A percentile compares a stretch with the other conserved stretches of the same genome.
phyloP scores from a whole-genome alignment of 2,888 invertebrate species.

The Caenorhabditis auriculariae region DNA sequence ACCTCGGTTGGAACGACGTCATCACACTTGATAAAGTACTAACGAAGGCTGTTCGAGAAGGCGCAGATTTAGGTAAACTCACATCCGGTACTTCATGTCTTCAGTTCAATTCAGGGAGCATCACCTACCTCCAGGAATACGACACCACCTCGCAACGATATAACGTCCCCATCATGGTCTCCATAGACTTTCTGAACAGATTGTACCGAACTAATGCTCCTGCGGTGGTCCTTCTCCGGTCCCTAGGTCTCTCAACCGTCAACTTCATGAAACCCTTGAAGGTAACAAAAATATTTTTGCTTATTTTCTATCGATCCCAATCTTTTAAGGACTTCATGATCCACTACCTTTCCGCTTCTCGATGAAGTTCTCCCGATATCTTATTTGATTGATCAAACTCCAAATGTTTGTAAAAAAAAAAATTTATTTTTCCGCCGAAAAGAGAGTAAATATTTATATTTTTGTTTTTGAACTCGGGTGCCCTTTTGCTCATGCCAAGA shows the following conservation, averaged over 20 bases:
- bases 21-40: slow-evolving; percentile 75
- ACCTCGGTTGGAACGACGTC: slow-evolving; percentile 93
- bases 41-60: slow-evolving; percentile 75
- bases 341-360: slow-evolving; percentile 19
- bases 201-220: slow-evolving; percentile 42
- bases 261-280: slow-evolving; percentile 21
- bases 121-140: slow-evolving; percentile 77
- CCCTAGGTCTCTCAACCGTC: slow-evolving; percentile 54
- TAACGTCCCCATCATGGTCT: slow-evolving; percentile 81
- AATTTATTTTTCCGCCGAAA: too few relatives aligned
- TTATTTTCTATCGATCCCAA: too few relatives aligned
- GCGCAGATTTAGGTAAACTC: slow-evolving; percentile 73
- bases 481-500: too few relatives aligned
- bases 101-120: slow-evolving; percentile 73
- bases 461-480: too few relatives aligned
- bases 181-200: slow-evolving; percentile 26
- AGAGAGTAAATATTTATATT: too few relatives aligned
- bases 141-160: slow-evolving; percentile 81
- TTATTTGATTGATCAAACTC: too few relatives aligned
- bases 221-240: slow-evolving; percentile 54
- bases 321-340: slow-evolving; percentile 14
- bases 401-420: too few relatives aligned
- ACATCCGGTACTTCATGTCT: too few relatives aligned
- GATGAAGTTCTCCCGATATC: too few relatives aligned
- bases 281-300: too few relatives aligned